Evolutionary conservation across 2,113 vertebrate species (phyloP), one percentile per base, ranked within the genome.

Genomic region (Spilogale gracilis): DNA sequence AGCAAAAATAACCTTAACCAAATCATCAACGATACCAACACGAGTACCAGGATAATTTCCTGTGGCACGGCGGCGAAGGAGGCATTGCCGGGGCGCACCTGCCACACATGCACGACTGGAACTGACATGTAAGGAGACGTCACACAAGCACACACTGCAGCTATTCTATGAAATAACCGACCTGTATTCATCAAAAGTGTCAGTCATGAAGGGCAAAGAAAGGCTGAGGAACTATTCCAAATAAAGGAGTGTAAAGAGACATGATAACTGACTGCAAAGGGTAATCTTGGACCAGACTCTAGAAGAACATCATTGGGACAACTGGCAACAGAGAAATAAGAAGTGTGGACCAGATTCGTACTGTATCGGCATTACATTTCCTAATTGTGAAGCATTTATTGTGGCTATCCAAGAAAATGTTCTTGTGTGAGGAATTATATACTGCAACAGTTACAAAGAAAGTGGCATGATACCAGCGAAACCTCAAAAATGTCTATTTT

Each of bases 1-100:
- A 88, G 48, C 27, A 48, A 87, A 17, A 80, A 45, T 94, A 92
- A 90, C 13, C n/a, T 82, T 89, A 93, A 78, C 3, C 14, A 95
- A 82, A 56, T 96, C 78, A 92, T 30, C 10, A 79, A 92, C 87
- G 43, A 67, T 73, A 93, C 25, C 16, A 96, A 14, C 13, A 78
- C n/a, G 69, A 67, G 17, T 17, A 91, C 85, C 0, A 74, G 58
- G 83, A 90, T 38, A 95, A 90, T 95, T 67, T 87, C 56, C 87
- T 88, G 21, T 17, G 61, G 11, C 10, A n/a, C 5, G 4, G 32
- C 89, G 50, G 32, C 61, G 20, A 25, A 58, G 58, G 27, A 50
- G 10, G 82, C 56, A 74, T 43, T 91, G 95, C 27, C 9, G 45
- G 17, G 38, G 1, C 32, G 18, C n/a, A 69, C 45, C 43, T 43